Conservation (phyloP, 2,888 invertebrate species). For the Pilophorus perplexus region DNA sequence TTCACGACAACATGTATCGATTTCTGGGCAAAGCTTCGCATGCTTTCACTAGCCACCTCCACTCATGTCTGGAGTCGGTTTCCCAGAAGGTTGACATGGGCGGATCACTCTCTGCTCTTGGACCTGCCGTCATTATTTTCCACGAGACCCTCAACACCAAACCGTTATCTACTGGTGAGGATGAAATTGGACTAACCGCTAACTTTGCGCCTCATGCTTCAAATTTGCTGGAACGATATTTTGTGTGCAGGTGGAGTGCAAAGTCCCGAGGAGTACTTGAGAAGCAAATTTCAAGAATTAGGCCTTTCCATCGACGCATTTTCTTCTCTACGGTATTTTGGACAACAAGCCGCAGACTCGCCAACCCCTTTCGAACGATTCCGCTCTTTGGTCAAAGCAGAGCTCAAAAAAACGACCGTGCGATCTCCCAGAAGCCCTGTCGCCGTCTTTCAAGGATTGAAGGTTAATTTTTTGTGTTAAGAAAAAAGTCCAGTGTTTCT, state of each 20-base stretch:
- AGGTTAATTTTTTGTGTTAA: no score
- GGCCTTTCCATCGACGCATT: slow-evolving; percentile 68
- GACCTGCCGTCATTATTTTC: slow-evolving; percentile 74
- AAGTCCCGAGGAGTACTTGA: slow-evolving; percentile 63
- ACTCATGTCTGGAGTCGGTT: slow-evolving; percentile 57
- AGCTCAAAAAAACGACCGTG: slow-evolving; percentile 68
- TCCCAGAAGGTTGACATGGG: slow-evolving; percentile 53
- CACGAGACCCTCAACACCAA: slow-evolving; percentile 75
- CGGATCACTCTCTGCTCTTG: slow-evolving; percentile 59
- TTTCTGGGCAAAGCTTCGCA: slow-evolving; percentile 74
- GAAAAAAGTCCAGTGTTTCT: no score
- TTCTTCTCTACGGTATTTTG: slow-evolving; percentile 67
- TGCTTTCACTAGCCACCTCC: slow-evolving; percentile 71
- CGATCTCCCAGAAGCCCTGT: slow-evolving; percentile 66
- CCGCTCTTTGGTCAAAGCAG: slow-evolving; percentile 55
- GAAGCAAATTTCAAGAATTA: slow-evolving; percentile 62
- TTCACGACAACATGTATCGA: slow-evolving; percentile 72
- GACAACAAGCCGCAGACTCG: slow-evolving; percentile 59
- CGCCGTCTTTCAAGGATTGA: slow-evolving; percentile 66
- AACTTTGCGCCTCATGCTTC: no score
- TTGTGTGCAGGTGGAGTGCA: slow-evolving; percentile 57
- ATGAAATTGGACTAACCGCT: slow-evolving; percentile 45
- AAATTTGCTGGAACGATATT: no score
- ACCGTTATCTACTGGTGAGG: slow-evolving; percentile 60
- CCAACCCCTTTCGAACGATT: slow-evolving; percentile 61